Evolutionary conservation across 2,797 vertebrate genomes (phyloP).

Genomic region (Takifugu ocellatus): DNA sequence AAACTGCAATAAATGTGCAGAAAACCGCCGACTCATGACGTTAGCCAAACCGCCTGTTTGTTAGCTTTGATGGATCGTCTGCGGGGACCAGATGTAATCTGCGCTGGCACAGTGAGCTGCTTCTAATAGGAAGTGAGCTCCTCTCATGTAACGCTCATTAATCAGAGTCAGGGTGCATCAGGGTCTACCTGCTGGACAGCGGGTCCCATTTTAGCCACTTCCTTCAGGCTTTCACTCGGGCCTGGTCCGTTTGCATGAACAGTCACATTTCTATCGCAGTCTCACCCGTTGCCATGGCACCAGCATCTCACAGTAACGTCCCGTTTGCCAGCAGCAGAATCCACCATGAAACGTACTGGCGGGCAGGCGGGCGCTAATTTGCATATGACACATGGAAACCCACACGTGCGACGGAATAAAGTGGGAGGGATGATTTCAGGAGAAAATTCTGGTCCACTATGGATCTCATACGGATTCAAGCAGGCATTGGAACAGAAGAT

Average conservation of each 20-base stretch:
- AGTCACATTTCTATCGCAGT: constrained; percentile 43
- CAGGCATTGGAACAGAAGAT: too few relatives aligned
- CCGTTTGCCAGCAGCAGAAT: constrained; percentile 33
- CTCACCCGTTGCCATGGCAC: constrained; percentile 55
- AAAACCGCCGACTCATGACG: background rate
- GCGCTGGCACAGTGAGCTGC: background rate
- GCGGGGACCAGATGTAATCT: background rate
- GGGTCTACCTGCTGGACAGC: constrained; percentile 1
- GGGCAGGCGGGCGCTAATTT: constrained; percentile 34
- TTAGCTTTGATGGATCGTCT: background rate
- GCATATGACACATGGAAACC: constrained; percentile 34
- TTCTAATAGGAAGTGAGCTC: background rate
- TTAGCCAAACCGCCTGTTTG: background rate
- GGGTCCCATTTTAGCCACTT: background rate
- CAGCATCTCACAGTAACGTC: constrained; percentile 28
- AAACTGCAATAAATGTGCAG: background rate
- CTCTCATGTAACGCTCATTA: background rate
- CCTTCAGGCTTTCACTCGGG: constrained; percentile 11
- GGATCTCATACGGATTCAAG: too few relatives aligned
- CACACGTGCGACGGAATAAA: constrained; percentile 6
- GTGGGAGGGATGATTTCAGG: background rate
- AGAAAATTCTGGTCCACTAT: too few relatives aligned
- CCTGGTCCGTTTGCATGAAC: constrained; percentile 41
- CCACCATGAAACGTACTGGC: constrained; percentile 13
- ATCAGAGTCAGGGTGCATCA: constrained; percentile 7